Conservation (phyloP, 37 sponge, comb jelly and placozoan genomes). For the Tethya wilhelma region DNA sequence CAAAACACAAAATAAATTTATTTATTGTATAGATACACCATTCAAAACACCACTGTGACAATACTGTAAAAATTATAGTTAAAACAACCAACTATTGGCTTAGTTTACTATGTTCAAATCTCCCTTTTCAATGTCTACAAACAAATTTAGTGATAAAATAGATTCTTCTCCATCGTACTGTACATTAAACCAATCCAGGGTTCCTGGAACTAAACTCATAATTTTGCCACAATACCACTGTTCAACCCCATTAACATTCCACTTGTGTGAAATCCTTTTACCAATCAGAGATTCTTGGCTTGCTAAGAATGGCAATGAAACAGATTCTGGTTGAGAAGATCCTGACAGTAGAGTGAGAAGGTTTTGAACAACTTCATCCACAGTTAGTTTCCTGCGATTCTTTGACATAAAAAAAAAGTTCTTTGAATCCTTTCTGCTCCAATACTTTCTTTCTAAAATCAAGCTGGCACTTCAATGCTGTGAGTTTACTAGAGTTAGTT, state of each 20-base stretch:
- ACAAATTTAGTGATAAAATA: no score
- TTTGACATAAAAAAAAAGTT: no score
- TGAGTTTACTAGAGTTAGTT: background rate
- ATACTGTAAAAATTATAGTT: no score
- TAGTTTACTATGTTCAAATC: no score
- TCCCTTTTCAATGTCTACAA: no score
- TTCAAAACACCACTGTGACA: no score
- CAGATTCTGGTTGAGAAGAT: background rate
- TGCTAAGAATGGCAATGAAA: no score
- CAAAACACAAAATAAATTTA: no score
- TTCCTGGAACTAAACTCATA: background rate
- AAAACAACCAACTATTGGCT: no score
- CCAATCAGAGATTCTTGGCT: background rate
- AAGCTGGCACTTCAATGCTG: background rate
- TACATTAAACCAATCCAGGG: background rate
- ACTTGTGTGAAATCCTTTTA: background rate
- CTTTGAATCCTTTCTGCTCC: background rate
- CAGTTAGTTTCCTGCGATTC: no score
- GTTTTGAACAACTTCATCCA: no score
- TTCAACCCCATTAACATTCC: background rate
- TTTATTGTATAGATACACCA: no score
- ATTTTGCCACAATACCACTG: constrained; percentile 1
- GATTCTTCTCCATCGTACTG: constrained; percentile 13
- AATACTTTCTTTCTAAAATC: constrained; percentile 12
- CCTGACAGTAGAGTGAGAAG: background rate